Base-by-base conservation (phyloP, 2,797 vertebrate species). In the Trichosurus vulpecula region DNA sequence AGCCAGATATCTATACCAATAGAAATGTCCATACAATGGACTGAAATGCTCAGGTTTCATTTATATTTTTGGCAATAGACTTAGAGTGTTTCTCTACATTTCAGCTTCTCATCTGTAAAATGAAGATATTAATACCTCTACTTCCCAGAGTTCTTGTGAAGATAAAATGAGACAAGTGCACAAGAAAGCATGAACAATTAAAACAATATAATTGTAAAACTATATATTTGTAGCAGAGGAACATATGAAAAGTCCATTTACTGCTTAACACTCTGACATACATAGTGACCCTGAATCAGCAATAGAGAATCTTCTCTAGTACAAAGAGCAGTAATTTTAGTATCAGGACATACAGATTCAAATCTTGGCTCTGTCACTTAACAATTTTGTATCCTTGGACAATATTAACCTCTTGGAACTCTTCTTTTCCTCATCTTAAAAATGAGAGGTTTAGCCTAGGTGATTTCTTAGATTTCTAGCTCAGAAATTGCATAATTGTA, bases 21-120 rank as follows among this genome's bases (percentile, higher is more conserved):
- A 94, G 55, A 97, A 97, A 96, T 95, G 95, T 10, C 54, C n/a
- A 95, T 94, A 96, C 6, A 0, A 56, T 93, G 3, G 22, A 89
- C 27, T 94, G n/a, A 53, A 27, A 92, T 27, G n/a, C 35, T 95
- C 61, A 90, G 52, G 56, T 61, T 93, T 95, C 19, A 89, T 14
- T 6, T 22, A 93, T 19, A 3, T 95, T 8, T 61, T 95, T 54
- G 89, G 41, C 81, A 96, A 57, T 0, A n/a, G 16, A 9, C 2
- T 94, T 87, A 56, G 19, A 12, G 0, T 14, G 90, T 96, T 93
- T 95, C 47, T n/a, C 95, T 54, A 13, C 81, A n/a, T 51, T 87
- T 87, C 74, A 27, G 10, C 47, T 81, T 81, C 16, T 41, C n/a
- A 47, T 81, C 19, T 47, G n/a, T 27, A 51, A 87, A 87, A 10